Base-by-base conservation (phyloP, 1,140 invertebrate genomes). In the Drepana arcuata region DNA sequence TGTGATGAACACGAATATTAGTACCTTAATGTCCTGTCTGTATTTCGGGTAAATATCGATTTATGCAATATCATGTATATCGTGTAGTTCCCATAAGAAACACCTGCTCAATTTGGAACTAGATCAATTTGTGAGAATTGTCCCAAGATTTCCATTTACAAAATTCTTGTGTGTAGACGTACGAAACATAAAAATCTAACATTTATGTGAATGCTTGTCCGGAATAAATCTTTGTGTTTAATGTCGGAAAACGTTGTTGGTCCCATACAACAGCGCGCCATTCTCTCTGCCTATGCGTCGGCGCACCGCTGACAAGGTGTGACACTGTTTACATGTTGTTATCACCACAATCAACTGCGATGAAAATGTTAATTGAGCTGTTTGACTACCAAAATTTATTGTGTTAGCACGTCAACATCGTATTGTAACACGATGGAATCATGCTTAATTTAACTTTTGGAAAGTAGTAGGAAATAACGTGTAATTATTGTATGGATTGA, bases 311-410 rank as follows among this genome's bases (percentile, higher is more conserved):
- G 53, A 56, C 46, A 50, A 53, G 50, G 57, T 45, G 57, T 52
- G 64, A 61, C 64, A 49, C 42, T 58, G 42, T 40, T 39, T 35
- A 49, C 45, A 38, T 50, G 47, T 33, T 26, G 43, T 62, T 69
- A 66, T 66, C 59, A 45, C 16, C 26, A 31, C 50, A 40, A 67
- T 70, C 56, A 47, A 39, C 30, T 38, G 37, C 54, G 52, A 60
- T 65, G 54, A 58, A 59, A 62, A 60, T 50, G 46, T 38, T 64
- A 66, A 70, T 67, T 60, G 54, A 49, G 49, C 51, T 51, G 50
- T 57, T 59, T 62, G 39, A 44, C 43, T 53, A 38, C 41, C 41
- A 26, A 51, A 53, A 53, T 50, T 37, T 44, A 57, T 38, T 11
- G 21, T 37, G 35, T 44, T 31, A 28, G 33, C 42, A 47, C 18